A percentile compares a stretch with the other conserved stretches of the same genome.
Evolutionary conservation across 2,797 vertebrate species (phyloP).

Genomic region (Hippoglossus hippoglossus): DNA sequence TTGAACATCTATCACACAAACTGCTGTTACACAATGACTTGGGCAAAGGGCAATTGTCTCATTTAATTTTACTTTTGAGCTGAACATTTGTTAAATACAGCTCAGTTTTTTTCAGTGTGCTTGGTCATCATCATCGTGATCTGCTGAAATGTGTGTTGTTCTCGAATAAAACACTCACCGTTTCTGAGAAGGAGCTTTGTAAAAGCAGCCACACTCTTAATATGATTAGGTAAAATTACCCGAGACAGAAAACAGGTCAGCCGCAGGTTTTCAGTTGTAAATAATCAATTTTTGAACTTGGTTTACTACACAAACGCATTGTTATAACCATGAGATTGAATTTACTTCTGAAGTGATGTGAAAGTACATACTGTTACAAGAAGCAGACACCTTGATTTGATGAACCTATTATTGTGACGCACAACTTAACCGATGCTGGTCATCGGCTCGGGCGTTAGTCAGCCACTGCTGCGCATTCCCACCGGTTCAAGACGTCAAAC

Average conservation of each 20-base stretch:
- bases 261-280: conserved; percentile 35
- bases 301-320: conserved; percentile 12
- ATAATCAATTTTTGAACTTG: conserved; percentile 34
- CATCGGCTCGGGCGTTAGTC: conserved; percentile 41
- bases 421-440: conserved; percentile 43
- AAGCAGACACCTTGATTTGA: conserved; percentile 58
- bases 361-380: conserved; percentile 41
- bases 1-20: conserved; percentile 2
- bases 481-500: conserved; percentile 61
- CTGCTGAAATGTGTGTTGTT: conserved; percentile 17
- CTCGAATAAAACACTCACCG: conserved; percentile 1
- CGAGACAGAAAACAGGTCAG: conserved; percentile 26
- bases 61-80: background rate
- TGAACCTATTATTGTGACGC: conserved; percentile 58
- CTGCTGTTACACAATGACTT: background rate
- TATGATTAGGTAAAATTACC: conserved; percentile 25
- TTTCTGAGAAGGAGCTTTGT: conserved; percentile 26
- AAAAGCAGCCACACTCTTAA: conserved; percentile 12
- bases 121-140: conserved; percentile 6
- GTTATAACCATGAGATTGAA: conserved; percentile 28
- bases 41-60: background rate
- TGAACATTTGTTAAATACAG: background rate
- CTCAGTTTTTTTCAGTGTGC: background rate
- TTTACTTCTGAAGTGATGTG: conserved; percentile 39
- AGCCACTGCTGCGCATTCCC: conserved; percentile 49